phyloP scores from a whole-genome alignment of 2,797 vertebrate species.

The Acomys russatus region DNA sequence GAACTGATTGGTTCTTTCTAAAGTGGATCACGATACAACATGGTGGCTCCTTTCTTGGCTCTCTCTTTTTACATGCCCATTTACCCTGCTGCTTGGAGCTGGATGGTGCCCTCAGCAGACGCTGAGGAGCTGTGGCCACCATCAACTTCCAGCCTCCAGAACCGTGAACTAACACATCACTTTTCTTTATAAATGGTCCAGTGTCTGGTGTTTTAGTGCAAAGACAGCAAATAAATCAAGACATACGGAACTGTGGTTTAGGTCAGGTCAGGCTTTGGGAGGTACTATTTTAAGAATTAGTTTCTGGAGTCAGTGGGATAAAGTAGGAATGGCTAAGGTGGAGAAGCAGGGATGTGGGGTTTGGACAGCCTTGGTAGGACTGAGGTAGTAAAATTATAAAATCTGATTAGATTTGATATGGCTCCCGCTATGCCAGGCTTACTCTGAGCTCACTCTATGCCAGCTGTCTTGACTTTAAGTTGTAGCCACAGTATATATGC shows the following conservation, averaged over 20 bases:
- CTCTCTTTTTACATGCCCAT: background rate
- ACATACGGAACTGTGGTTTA: background rate
- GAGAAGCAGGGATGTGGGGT: background rate
- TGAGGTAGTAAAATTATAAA: background rate
- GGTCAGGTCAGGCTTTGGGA: background rate
- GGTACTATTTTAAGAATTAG: background rate
- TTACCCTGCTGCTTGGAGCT: background rate
- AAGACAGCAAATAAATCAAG: background rate
- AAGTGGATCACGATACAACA: no score
- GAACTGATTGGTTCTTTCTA: background rate
- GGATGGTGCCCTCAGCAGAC: background rate
- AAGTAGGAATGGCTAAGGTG: background rate
- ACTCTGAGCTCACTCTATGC: background rate
- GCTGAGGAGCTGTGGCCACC: background rate
- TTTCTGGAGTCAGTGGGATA: background rate
- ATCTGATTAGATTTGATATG: background rate
- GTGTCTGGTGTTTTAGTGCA: background rate
- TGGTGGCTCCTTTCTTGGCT: background rate
- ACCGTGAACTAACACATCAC: background rate
- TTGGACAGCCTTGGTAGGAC: background rate
- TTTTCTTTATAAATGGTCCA: background rate
- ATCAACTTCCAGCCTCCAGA: background rate
- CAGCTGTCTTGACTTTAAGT: background rate
- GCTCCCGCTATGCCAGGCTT: background rate
- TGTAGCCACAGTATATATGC: no score